These are phyloP conservation scores for Amphilophus citrinellus DNA, from an alignment of 2,113 vertebrate species.

Conservation along the genomic window DNA sequence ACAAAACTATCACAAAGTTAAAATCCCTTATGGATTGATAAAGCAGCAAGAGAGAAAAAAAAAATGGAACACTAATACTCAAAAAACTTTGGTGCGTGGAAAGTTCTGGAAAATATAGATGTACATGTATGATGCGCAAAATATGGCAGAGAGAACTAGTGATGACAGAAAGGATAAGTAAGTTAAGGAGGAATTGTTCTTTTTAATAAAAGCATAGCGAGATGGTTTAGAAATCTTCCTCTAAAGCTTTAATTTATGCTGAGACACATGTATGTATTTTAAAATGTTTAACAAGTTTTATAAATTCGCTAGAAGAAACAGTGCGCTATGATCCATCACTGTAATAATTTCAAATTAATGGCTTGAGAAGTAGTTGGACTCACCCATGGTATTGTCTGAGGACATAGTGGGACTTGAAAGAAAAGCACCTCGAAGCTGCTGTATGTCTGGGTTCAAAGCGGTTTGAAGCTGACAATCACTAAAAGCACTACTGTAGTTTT, in stretches of 20 bases:
- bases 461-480: neutral
- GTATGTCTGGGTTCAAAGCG: constrained; percentile 18
- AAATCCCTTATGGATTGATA: neutral
- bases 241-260: neutral
- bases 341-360: constrained; percentile 17
- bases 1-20: constrained; percentile 17
- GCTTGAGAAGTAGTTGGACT: constrained; percentile 41
- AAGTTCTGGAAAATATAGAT: no score
- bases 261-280: neutral
- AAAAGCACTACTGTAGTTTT: constrained; percentile 8
- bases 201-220: neutral
- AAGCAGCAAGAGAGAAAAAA: neutral
- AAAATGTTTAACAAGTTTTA: neutral
- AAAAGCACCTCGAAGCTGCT: constrained; percentile 15
- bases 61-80: neutral
- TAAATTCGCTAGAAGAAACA: neutral
- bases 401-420: constrained; percentile 59
- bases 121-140: no score
- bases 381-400: constrained; percentile 65
- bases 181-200: no score
- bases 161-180: neutral
- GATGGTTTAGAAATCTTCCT: neutral
- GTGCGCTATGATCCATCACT: neutral
- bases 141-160: no score
- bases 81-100: neutral